Evolutionary conservation across 2,888 invertebrate species (phyloP).

Genomic region (Cosmia pyralina): DNA sequence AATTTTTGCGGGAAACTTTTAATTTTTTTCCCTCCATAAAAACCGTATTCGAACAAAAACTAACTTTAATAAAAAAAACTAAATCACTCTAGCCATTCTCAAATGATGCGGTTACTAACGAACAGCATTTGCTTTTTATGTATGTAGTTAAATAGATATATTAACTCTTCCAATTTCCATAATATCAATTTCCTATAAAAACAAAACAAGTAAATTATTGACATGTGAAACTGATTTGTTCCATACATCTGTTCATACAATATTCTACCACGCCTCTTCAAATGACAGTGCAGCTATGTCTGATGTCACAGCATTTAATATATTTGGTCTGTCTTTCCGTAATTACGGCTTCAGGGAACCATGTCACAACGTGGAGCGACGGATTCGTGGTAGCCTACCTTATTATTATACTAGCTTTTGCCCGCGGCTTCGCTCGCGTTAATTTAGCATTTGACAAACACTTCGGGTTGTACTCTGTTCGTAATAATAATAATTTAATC

Average conservation of each 20-base stretch:
- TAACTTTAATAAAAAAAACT: too few species aligned
- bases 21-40: background rate
- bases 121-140: background rate
- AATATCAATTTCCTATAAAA: background rate
- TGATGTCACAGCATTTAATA: conserved; percentile 35
- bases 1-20: background rate
- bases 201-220: conserved; percentile 29
- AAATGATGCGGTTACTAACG: background rate
- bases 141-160: background rate
- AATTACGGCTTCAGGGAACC: conserved; percentile 32
- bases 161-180: background rate
- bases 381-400: background rate
- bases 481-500: too few species aligned
- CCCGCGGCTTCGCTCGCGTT: too few species aligned
- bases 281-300: conserved; percentile 38
- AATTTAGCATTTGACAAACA: too few species aligned
- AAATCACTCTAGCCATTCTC: background rate
- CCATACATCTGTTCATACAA: conserved; percentile 38
- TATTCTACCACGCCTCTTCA: conserved; percentile 50
- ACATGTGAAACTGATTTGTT: conserved; percentile 41
- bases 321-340: conserved; percentile 22
- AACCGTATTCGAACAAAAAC: too few species aligned
- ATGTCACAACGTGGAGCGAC: conserved; percentile 30
- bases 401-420: too few species aligned
- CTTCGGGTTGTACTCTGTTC: too few species aligned